Percentiles rank a stretch among this genome's conserved stretches.
Conservation (phyloP, 2,797 vertebrate genomes). For the Scolopax bukidnonensis region DNA sequence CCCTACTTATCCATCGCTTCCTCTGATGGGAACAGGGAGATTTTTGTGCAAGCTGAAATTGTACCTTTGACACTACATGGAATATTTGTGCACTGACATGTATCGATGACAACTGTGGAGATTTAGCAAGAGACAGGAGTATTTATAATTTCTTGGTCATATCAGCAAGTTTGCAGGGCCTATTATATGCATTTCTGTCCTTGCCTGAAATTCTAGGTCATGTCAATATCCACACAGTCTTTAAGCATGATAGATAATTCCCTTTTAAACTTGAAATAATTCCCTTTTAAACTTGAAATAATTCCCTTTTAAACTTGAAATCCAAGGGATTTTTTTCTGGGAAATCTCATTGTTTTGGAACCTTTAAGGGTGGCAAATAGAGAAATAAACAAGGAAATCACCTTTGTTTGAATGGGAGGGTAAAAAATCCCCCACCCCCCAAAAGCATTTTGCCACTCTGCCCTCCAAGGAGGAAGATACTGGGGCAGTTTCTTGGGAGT, state of each 20-base stretch:
- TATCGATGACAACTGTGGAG: neutral
- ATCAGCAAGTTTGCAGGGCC: neutral
- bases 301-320: neutral
- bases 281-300: no score
- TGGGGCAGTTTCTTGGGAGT: neutral
- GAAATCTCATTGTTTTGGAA: neutral
- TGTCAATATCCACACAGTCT: neutral
- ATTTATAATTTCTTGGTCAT: neutral
- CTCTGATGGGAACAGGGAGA: conserved; percentile 6
- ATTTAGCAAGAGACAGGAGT: neutral
- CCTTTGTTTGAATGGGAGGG: neutral
- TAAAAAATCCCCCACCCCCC: neutral
- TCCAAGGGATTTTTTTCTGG: rapidly evolving
- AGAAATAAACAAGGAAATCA: neutral
- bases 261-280: neutral
- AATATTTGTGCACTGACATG: conserved; percentile 15
- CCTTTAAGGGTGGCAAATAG: neutral
- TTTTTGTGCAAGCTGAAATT: neutral
- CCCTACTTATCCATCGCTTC: neutral
- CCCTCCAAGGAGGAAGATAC: neutral
- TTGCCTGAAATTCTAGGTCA: neutral
- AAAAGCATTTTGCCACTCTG: neutral
- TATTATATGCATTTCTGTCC: neutral
- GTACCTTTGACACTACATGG: neutral
- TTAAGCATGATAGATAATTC: neutral